phyloP scores from a whole-genome alignment of 2,113 vertebrate genomes.

The pig (Sus scrofa) region T2T-Sscrofa CM000812.6:224115001-224115500 shows the following conservation, averaged over 20 bases:
- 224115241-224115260: background rate
- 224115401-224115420: background rate
- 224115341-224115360: background rate
- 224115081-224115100: slow-evolving; percentile 82
- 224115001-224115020: slow-evolving; percentile 84
- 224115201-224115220: slow-evolving; percentile 21
- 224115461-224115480: background rate
- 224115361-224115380: background rate
- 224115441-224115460: slow-evolving; percentile 27
- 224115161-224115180: slow-evolving; percentile 57
- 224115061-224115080: slow-evolving; percentile 82
- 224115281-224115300: background rate
- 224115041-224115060: slow-evolving; percentile 85
- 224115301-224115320: background rate
- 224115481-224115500: background rate
- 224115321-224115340: background rate
- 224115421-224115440: background rate
- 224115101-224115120: slow-evolving; percentile 67
- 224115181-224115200: background rate
- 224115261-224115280: background rate
- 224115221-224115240: background rate
- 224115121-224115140: slow-evolving; percentile 83
- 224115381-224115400: background rate
- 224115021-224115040: slow-evolving; percentile 86
- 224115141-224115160: slow-evolving; percentile 65